phyloP scores from a whole-genome alignment of 2,113 vertebrate genomes.

The Mobula birostris region DNA sequence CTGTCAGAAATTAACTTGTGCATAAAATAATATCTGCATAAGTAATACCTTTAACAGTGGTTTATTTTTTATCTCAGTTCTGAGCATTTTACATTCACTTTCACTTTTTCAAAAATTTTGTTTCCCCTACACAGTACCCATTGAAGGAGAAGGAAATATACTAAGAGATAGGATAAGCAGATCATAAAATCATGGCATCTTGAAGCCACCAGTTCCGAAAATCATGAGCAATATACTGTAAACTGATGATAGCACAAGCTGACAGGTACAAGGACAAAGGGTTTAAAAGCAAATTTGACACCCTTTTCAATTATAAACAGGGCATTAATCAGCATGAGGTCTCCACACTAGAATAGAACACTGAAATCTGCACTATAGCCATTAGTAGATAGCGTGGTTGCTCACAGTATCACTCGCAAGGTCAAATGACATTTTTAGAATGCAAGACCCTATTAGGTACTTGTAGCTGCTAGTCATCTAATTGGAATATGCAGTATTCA shows the following conservation, averaged over 20 bases:
- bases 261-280: conserved; percentile 1
- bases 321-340: conserved; percentile 31
- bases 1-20: background rate
- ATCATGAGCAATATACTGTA: background rate
- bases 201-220: background rate
- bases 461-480: background rate
- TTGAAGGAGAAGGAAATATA: background rate
- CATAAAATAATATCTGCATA: background rate
- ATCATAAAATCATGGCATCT: background rate
- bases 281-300: conserved; percentile 33
- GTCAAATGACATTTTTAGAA: conserved; percentile 34
- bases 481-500: conserved; percentile 28
- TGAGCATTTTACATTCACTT: background rate
- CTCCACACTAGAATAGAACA: conserved; percentile 15
- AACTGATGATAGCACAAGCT: conserved; percentile 15
- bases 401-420: conserved; percentile 28
- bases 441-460: conserved; percentile 22
- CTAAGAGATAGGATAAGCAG: background rate
- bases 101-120: background rate
- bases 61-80: background rate
- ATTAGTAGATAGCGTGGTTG: background rate
- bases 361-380: conserved; percentile 9
- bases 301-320: conserved; percentile 34
- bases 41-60: background rate
- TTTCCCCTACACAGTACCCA: background rate